phyloP scores from a whole-genome alignment of 2,113 vertebrate species.

The Tragelaphus strepsiceros region DNA sequence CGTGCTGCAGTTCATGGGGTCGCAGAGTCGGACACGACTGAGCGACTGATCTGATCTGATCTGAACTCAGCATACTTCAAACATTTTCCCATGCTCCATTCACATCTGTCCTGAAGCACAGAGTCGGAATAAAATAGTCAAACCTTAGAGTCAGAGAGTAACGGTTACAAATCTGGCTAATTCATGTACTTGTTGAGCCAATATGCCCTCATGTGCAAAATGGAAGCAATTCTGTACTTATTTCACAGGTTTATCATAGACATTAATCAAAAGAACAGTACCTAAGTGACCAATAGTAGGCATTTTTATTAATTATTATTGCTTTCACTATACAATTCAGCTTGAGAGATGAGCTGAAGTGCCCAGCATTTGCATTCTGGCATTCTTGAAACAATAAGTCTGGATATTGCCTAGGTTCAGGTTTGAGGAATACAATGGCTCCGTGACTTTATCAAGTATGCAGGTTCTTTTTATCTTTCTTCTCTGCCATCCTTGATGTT shows the following conservation, averaged over 20 bases:
- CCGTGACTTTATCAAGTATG: neutral
- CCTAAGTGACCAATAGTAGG: neutral
- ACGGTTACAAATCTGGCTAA: neutral
- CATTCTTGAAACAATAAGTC: neutral
- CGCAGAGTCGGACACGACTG: too few relatives aligned
- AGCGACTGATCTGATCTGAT: too few relatives aligned
- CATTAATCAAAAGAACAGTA: neutral
- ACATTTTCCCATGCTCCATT: neutral
- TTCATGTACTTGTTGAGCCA: neutral
- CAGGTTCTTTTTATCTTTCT: neutral
- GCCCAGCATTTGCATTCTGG: neutral
- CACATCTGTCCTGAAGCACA: neutral
- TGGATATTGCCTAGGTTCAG: neutral
- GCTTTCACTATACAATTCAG: neutral
- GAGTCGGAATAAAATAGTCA: neutral
- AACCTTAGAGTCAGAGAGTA: neutral
- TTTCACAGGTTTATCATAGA: neutral
- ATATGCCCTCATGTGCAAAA: neutral
- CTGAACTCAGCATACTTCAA: neutral
- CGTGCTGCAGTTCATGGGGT: too few relatives aligned
- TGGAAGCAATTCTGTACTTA: neutral
- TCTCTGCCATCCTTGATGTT: neutral
- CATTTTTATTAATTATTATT: neutral
- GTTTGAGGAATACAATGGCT: neutral
- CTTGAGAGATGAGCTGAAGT: neutral